A percentile compares a stretch with the other conserved stretches of the same genome.
These are phyloP conservation scores for Amblyteles armatorius DNA, from an alignment of 2,888 invertebrate genomes.

Conservation along the genomic window DNA sequence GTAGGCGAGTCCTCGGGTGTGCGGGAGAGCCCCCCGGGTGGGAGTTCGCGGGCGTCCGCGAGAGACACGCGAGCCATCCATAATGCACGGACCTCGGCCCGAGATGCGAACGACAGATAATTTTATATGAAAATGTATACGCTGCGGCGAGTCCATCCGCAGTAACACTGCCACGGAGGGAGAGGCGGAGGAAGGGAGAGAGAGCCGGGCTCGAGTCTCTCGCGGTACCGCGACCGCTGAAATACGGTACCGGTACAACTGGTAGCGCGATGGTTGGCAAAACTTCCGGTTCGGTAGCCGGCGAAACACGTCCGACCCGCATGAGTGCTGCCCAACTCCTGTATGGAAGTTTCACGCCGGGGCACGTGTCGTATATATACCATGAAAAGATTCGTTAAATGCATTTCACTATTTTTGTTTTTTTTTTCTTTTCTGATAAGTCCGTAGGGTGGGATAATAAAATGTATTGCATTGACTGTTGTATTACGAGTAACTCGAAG, in stretches of 20 bases:
- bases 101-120: conserved; percentile 82
- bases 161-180: conserved; percentile 35
- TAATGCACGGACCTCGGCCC: conserved; percentile 80
- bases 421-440: neutral
- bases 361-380: conserved; percentile 30
- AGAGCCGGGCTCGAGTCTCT: conserved; percentile 24
- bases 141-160: conserved; percentile 46
- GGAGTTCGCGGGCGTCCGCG: conserved; percentile 60
- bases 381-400: conserved; percentile 7
- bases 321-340: conserved; percentile 43
- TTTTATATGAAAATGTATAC: conserved; percentile 74
- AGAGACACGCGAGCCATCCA: conserved; percentile 83
- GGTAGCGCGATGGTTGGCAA: conserved; percentile 42
- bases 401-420: neutral
- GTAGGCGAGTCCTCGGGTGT: conserved; percentile 35
- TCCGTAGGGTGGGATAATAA: neutral
- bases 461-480: neutral
- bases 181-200: neutral
- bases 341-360: conserved; percentile 55
- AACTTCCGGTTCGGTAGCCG: conserved; percentile 61
- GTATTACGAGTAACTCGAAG: neutral
- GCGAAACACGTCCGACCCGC: conserved; percentile 45
- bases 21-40: conserved; percentile 44
- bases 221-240: conserved; percentile 48
- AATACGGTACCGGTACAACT: conserved; percentile 36